Base-by-base conservation (phyloP, 2,797 vertebrate genomes). In the Sparus aurata region DNA sequence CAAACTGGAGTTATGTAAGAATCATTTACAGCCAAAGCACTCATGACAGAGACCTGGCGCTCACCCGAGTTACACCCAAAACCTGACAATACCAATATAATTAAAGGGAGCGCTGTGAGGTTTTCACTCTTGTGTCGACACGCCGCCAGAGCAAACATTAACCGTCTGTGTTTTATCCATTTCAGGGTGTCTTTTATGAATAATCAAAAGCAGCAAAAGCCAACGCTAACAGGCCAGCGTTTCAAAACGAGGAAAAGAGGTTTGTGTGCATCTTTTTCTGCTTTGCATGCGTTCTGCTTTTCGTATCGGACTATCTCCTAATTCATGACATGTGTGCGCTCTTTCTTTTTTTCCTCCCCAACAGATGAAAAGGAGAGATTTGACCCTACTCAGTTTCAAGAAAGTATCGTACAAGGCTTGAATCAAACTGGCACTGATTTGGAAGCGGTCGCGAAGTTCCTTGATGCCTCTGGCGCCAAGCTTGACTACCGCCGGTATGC, bases 191-290 rank as follows among this genome's bases (percentile, higher is more conserved):
- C 96, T 99, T 99, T 99, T 99, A 99, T 99, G 98, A 99, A 97
- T 99, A 99, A 99, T 99, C 98, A 98, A 97, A 99, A 98, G 98
- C 98, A 98, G 96, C 98, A 98, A 95, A 99, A 99, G 96, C 98
- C 98, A 94, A 99, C 98, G 97, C 97, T 99, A 96, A 99, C 98
- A 79, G 98, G 98, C 95, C 98, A 99, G 97, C 98, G 98, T 96
- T 99, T 99, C 96, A 99, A 99, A 96, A 99, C 98, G 82, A 96
- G 98, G 90, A 99, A 99, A 96, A 99, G 98, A 99, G 98, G 98
- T 97, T 90, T 90, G 92, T 75, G 5, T 41, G 52, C 0, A 10
- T n/a, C 1, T 38, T 0, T 25, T 3, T 7, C 2, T 53, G 4
- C n/a, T 20, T n/a, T 4, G 4, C 13, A 3, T 59, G 9, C 68